Conservation (phyloP, 2,797 vertebrate species). For the Periparus ater region DNA sequence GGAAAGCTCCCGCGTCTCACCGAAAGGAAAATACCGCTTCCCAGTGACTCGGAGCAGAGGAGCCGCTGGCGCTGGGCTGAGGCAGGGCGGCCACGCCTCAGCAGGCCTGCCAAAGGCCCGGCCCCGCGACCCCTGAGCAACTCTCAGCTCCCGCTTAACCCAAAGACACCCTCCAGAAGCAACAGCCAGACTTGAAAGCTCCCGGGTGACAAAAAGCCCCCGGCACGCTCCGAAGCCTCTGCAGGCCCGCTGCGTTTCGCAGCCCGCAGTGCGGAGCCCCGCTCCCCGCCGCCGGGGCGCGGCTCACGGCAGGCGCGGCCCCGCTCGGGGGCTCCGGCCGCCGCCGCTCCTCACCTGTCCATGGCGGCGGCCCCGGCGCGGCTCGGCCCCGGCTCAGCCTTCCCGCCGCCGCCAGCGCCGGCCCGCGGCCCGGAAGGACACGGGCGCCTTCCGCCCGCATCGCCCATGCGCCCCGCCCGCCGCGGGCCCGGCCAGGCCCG, state of each 20-base stretch:
- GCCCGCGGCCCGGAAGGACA: neutral
- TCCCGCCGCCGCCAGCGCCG: neutral
- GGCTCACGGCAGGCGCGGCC: neutral
- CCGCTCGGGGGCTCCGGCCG: neutral
- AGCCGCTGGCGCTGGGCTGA: neutral
- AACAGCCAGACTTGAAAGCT: neutral
- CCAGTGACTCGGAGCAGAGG: neutral
- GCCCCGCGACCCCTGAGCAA: neutral
- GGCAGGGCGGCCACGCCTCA: neutral
- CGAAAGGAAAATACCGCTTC: too few species aligned
- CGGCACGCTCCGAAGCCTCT: neutral
- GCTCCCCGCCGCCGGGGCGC: neutral
- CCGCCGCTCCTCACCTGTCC: neutral
- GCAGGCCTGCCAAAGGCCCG: neutral
- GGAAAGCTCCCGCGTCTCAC: rapidly evolving
- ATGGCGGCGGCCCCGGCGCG: neutral
- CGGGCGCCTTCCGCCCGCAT: neutral
- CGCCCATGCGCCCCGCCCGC: neutral
- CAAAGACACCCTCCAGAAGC: rapidly evolving
- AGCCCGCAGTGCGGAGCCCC: neutral
- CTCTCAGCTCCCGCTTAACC: rapidly evolving
- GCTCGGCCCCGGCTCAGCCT: neutral
- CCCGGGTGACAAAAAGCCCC: neutral
- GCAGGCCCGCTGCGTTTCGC: neutral
- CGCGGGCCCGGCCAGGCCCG: too few species aligned